Conservation (phyloP, 2,113 vertebrate species). For the Perca fluviatilis region DNA sequence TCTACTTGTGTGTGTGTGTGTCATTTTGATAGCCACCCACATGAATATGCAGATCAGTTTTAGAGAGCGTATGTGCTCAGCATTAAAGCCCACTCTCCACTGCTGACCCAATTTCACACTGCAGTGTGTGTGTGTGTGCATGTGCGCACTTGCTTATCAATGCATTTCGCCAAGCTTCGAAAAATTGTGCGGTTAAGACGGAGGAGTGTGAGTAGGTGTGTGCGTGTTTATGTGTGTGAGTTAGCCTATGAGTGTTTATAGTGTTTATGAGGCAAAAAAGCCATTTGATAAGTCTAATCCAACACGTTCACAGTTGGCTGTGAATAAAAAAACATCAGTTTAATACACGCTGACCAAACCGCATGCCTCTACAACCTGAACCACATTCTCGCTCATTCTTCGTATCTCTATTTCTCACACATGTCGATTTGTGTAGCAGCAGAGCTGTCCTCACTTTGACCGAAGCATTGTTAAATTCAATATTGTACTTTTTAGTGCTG, state of each 20-base stretch:
- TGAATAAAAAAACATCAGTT: constrained; percentile 33
- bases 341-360: constrained; percentile 48
- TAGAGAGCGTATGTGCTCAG: constrained; percentile 83
- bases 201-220: constrained; percentile 51
- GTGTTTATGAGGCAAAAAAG: constrained; percentile 55
- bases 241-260: constrained; percentile 37
- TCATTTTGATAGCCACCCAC: constrained; percentile 84
- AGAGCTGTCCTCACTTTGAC: constrained; percentile 12
- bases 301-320: constrained; percentile 38
- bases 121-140: constrained; percentile 64
- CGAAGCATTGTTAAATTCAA: not conserved
- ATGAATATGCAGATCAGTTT: constrained; percentile 85
- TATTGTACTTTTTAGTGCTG: not conserved
- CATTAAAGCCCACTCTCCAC: constrained; percentile 84
- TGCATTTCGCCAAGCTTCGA: constrained; percentile 70
- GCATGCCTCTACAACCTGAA: constrained; percentile 27
- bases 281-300: constrained; percentile 43
- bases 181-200: constrained; percentile 59
- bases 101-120: constrained; percentile 84
- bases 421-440: not conserved
- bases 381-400: not conserved
- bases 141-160: constrained; percentile 73
- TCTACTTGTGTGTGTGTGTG: constrained; percentile 65
- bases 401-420: constrained; percentile 8
- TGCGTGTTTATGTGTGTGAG: constrained; percentile 19